These are phyloP conservation scores for Tubulanus polymorphus DNA, from an alignment of 2,888 invertebrate genomes.

Conservation along the genomic window DNA sequence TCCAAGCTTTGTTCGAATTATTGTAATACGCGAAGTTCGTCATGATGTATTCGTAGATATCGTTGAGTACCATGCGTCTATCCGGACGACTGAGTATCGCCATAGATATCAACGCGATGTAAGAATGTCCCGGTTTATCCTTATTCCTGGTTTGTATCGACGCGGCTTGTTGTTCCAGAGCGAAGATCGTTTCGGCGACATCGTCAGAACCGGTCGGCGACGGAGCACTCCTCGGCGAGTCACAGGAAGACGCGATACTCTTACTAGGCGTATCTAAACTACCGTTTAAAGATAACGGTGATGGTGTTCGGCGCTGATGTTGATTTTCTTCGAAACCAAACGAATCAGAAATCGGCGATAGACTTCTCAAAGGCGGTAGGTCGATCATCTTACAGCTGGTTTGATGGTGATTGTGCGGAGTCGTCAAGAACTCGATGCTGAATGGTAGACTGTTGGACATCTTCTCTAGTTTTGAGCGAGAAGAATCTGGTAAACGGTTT, in stretches of 20 bases:
- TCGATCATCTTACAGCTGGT: not conserved
- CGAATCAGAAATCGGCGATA: not conserved
- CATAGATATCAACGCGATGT: slow-evolving; percentile 21
- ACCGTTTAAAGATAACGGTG: no score
- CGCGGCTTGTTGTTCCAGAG: not conserved
- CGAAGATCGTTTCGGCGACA: not conserved
- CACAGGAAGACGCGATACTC: not conserved
- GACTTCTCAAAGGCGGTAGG: not conserved
- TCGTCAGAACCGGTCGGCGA: not conserved
- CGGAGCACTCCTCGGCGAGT: not conserved
- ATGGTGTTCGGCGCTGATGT: not conserved
- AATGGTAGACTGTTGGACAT: not conserved
- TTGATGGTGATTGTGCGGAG: no score
- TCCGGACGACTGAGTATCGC: slow-evolving; percentile 16
- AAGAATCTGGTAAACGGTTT: no score
- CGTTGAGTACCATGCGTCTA: slow-evolving; percentile 15
- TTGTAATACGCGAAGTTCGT: slow-evolving; percentile 20
- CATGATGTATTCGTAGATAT: slow-evolving; percentile 20
- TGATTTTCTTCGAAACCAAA: no score
- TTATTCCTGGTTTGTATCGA: slow-evolving; percentile 1
- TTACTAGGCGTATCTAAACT: no score
- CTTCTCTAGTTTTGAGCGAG: no score
- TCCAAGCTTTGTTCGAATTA: slow-evolving; percentile 17
- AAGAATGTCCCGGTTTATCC: slow-evolving; percentile 15
- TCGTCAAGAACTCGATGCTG: not conserved